phyloP scores from a whole-genome alignment of 2,888 invertebrate species.

The Drosophila stalkeri region DNA sequence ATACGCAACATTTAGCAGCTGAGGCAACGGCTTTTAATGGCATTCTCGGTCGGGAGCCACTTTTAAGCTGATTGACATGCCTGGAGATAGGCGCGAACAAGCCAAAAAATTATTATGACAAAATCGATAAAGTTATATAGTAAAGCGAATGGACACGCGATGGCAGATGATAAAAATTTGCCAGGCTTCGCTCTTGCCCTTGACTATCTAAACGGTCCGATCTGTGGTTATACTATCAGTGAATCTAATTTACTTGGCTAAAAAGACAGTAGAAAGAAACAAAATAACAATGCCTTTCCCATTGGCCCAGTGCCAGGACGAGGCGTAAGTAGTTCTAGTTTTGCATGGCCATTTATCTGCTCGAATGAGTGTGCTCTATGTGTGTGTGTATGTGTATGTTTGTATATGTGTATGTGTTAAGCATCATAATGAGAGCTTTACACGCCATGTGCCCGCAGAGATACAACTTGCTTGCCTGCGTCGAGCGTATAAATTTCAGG shows the following conservation, averaged over 20 bases:
- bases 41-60: background rate
- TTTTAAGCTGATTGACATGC: slow-evolving; percentile 42
- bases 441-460: slow-evolving; percentile 69
- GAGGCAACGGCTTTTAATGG: slow-evolving; percentile 43
- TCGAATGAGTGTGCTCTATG: slow-evolving; percentile 10
- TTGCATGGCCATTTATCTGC: slow-evolving; percentile 64
- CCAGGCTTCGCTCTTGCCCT: slow-evolving; percentile 23
- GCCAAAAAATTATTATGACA: slow-evolving; percentile 49
- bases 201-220: slow-evolving; percentile 47
- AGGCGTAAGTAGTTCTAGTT: slow-evolving; percentile 54
- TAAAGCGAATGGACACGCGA: slow-evolving; percentile 9
- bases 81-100: slow-evolving; percentile 40
- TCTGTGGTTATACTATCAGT: slow-evolving; percentile 46
- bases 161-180: slow-evolving; percentile 24
- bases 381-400: slow-evolving; percentile 24
- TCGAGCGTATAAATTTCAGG: slow-evolving; percentile 76
- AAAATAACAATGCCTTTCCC: slow-evolving; percentile 56
- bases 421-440: slow-evolving; percentile 75
- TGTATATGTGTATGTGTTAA: slow-evolving; percentile 21
- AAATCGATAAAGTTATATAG: slow-evolving; percentile 42
- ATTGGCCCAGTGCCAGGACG: slow-evolving; percentile 73
- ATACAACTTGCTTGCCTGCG: slow-evolving; percentile 61
- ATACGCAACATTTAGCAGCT: slow-evolving; percentile 40
- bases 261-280: slow-evolving; percentile 13
- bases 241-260: slow-evolving; percentile 26